Percentiles rank a stretch among this genome's conserved stretches.
phyloP scores from a whole-genome alignment of 2,113 vertebrate species.

The Prunella himalayana region DNA sequence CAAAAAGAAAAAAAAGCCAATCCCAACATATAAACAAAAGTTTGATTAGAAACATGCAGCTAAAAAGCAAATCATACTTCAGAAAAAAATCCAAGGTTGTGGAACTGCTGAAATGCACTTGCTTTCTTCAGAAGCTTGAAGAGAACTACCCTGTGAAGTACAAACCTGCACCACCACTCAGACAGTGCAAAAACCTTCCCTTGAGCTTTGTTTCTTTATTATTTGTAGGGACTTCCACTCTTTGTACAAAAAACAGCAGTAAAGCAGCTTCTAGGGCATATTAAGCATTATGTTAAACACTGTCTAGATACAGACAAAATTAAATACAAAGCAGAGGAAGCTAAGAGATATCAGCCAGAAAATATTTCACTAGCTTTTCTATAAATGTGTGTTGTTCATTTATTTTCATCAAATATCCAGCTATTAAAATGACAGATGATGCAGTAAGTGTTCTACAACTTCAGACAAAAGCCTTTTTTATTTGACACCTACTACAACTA shows the following conservation, averaged over 20 bases:
- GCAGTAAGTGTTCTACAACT: background rate
- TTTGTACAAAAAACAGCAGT: background rate
- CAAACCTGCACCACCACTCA: background rate
- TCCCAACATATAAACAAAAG: background rate
- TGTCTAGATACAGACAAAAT: background rate
- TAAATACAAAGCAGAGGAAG: background rate
- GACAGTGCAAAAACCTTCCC: background rate
- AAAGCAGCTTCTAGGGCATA: background rate
- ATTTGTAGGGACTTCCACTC: background rate
- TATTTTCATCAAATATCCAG: background rate
- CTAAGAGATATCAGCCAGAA: background rate
- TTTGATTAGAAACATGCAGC: background rate
- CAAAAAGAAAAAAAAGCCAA: background rate
- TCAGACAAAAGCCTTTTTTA: conserved; percentile 11
- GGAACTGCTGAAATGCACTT: background rate
- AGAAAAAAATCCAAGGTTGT: background rate
- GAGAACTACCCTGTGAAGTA: background rate
- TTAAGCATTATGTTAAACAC: background rate
- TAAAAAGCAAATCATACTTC: background rate
- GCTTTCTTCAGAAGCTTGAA: background rate
- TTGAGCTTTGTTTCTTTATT: background rate
- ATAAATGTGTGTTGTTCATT: background rate
- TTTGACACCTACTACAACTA: conserved; percentile 6
- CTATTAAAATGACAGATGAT: background rate
- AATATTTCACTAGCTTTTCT: background rate